Percentiles rank a stretch among this genome's conserved stretches.
Evolutionary conservation across 2,888 invertebrate species (phyloP).

Genomic region (Thymelicus lineola): DNA sequence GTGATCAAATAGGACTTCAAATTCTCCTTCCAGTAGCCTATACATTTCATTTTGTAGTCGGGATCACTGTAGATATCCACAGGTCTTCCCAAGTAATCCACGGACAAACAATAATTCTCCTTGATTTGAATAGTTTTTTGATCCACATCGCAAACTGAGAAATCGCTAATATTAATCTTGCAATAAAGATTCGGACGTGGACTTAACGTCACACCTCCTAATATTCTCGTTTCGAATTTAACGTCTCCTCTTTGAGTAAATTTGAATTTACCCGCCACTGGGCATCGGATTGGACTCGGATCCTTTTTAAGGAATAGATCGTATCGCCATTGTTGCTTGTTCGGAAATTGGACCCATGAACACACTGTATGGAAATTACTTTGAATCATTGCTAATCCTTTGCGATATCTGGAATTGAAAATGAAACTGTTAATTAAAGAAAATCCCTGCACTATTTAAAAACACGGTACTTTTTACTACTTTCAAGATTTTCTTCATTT

Average conservation of each 20-base stretch:
- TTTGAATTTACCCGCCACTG: slow-evolving; percentile 98
- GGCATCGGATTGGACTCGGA: slow-evolving; percentile 96
- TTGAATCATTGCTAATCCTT: slow-evolving; percentile 94
- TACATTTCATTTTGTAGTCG: slow-evolving; percentile 98
- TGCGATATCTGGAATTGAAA: slow-evolving; percentile 88
- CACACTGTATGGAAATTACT: slow-evolving; percentile 97
- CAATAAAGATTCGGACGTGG: slow-evolving; percentile 97
- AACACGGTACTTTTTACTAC: no score
- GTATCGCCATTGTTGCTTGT: slow-evolving; percentile 94
- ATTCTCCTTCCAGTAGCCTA: slow-evolving; percentile 99
- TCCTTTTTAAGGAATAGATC: slow-evolving; percentile 93
- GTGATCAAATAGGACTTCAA: slow-evolving; percentile 98
- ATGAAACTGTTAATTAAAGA: background rate
- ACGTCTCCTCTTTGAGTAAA: slow-evolving; percentile 97
- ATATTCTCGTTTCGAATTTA: slow-evolving; percentile 95
- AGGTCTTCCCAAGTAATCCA: slow-evolving; percentile 97
- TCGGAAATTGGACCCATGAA: slow-evolving; percentile 96
- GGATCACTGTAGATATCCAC: slow-evolving; percentile 98
- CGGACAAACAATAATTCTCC: slow-evolving; percentile 98
- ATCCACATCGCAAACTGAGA: slow-evolving; percentile 97
- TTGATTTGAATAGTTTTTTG: slow-evolving; percentile 97
- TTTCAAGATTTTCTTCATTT: no score
- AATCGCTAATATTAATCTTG: slow-evolving; percentile 96
- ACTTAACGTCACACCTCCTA: slow-evolving; percentile 97
- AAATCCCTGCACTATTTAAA: background rate